Evolutionary conservation across 2,797 vertebrate genomes (phyloP).

Genomic region (Fistularia commersonii): DNA sequence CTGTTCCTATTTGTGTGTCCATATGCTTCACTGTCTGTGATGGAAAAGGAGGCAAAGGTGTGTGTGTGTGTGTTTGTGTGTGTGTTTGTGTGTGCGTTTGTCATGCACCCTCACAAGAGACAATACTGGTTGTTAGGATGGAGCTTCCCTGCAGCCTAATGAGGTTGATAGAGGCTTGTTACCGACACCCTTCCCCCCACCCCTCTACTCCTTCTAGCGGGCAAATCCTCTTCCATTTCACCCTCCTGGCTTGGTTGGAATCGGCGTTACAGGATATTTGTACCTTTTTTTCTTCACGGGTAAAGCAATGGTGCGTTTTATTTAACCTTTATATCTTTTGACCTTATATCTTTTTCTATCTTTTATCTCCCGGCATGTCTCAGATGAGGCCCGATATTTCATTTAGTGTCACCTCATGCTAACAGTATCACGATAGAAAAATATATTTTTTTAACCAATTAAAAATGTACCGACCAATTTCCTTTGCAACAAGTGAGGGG

Average conservation of each 20-base stretch:
- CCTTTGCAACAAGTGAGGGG: too few relatives aligned
- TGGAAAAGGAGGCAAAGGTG: conserved; percentile 32
- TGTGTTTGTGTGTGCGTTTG: conserved; percentile 10
- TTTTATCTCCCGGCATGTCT: conserved; percentile 7
- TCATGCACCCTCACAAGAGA: conserved; percentile 51
- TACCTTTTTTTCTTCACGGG: background rate
- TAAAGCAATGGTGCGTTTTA: background rate
- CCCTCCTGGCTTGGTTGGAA: conserved; percentile 27
- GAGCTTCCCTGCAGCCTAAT: conserved; percentile 55
- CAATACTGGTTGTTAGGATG: conserved; percentile 54
- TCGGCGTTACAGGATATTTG: conserved; percentile 28
- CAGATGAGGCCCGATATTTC: conserved; percentile 17
- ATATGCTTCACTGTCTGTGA: conserved; percentile 23
- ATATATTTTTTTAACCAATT: conserved; percentile 15
- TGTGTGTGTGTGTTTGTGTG: conserved; percentile 8
- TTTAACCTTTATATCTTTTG: conserved; percentile 41
- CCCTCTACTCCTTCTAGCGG: conserved; percentile 18
- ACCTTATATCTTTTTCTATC: conserved; percentile 7
- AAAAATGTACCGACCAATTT: conserved; percentile 14
- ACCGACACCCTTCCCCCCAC: conserved; percentile 16
- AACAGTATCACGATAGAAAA: conserved; percentile 21
- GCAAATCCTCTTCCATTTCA: conserved; percentile 13
- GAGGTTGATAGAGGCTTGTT: conserved; percentile 63
- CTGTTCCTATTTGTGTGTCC: conserved; percentile 3
- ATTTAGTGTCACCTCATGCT: conserved; percentile 21